Base-by-base conservation (phyloP, 35 echinoderm and acorn worm species). In the Chiridota heheva region DNA sequence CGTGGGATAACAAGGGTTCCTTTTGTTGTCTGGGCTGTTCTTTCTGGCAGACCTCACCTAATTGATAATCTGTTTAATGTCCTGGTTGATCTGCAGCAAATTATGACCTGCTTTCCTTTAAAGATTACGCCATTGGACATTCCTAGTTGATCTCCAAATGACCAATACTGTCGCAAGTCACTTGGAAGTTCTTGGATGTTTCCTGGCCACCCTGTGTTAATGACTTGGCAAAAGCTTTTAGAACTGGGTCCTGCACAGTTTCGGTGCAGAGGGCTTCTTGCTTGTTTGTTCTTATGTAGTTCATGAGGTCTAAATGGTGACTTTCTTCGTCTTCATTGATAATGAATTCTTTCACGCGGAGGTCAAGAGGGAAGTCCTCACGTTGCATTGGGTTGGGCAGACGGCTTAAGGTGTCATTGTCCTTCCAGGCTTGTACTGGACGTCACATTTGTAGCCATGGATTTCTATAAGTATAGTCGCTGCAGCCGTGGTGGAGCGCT, bases 31-130 rank as follows among this genome's bases (percentile, higher is more conserved):
- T 39, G 7, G 73, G 58, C 46, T 81, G 73, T 31, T 34, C 24
- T 81, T 88, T 76, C 58, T 88, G 85, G 51, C 85, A 88, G 18
- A n/a, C n/a, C n/a, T n/a, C n/a, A n/a, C n/a, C n/a, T n/a, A n/a
- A n/a, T n/a, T n/a, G n/a, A n/a, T n/a, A n/a, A n/a, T n/a, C n/a
- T n/a, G n/a, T n/a, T n/a, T n/a, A n/a, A n/a, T n/a, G n/a, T n/a
- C n/a, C n/a, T n/a, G n/a, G n/a, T n/a, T n/a, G n/a, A n/a, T n/a
- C n/a, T n/a, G n/a, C n/a, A n/a, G n/a, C n/a, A n/a, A n/a, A n/a
- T n/a, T n/a, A n/a, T n/a, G n/a, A n/a, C n/a, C n/a, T n/a, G n/a
- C n/a, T n/a, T n/a, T n/a, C n/a, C n/a, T n/a, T n/a, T 92, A 47
- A 88, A 84, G 18, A 89, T 58, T 4, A 94, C 37, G 30, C 78